Conservation (phyloP, 2,797 vertebrate genomes). For the Tympanoctomys barrerae region DNA sequence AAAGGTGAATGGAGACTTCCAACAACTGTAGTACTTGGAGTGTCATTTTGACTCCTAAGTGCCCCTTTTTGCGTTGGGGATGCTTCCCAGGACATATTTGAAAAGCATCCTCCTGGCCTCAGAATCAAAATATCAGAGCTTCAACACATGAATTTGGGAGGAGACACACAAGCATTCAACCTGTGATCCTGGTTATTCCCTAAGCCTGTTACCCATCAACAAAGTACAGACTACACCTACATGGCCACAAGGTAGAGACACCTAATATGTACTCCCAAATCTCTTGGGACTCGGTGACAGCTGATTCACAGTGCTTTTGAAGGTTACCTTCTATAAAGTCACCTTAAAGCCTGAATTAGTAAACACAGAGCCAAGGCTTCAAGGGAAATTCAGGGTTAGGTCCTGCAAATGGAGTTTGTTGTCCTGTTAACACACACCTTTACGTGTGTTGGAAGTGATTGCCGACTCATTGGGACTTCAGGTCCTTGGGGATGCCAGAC, state of each 20-base stretch:
- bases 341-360: not conserved
- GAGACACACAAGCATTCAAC: not conserved
- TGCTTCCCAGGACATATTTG: not conserved
- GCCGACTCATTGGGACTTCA: not conserved
- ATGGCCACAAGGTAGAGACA: not conserved
- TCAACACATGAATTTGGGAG: no score
- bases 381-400: not conserved
- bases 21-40: not conserved
- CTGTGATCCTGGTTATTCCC: not conserved
- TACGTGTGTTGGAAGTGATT: not conserved
- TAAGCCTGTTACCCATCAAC: not conserved
- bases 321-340: not conserved
- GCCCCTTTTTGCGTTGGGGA: no score
- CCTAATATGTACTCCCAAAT: not conserved
- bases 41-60: not conserved
- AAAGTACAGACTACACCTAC: not conserved
- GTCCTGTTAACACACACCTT: not conserved
- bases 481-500: accelerated
- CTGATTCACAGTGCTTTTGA: accelerated
- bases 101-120: accelerated
- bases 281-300: not conserved
- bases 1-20: not conserved
- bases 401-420: accelerated
- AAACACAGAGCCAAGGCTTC: not conserved
- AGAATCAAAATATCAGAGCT: not conserved